A percentile compares a stretch with the other conserved stretches of the same genome.
phyloP scores from a whole-genome alignment of 2,888 invertebrate species.

The Esperia sulphurella region DNA sequence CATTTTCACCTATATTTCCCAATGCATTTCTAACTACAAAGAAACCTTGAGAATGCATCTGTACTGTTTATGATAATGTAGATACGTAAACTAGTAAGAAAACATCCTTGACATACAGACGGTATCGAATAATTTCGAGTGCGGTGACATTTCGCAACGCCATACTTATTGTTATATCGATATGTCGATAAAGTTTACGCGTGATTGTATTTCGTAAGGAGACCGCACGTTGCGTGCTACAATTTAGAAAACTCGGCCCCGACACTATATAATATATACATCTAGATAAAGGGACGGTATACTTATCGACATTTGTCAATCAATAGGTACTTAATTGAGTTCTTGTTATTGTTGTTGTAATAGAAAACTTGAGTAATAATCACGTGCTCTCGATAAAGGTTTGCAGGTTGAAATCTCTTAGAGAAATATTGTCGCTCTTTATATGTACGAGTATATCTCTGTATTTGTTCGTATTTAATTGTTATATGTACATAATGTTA shows the following conservation, averaged over 20 bases:
- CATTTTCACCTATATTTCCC: too few relatives aligned
- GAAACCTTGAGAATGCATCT: too few relatives aligned
- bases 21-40: too few relatives aligned
- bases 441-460: too few relatives aligned
- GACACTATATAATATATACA: not conserved
- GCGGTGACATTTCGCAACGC: not conserved
- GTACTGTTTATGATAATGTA: not conserved
- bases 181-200: conserved; percentile 5
- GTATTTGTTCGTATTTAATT: too few relatives aligned
- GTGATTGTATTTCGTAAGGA: conserved; percentile 9
- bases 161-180: not conserved
- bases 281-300: conserved; percentile 6
- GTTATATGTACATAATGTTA: too few relatives aligned
- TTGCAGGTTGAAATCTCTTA: not conserved
- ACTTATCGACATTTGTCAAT: not conserved
- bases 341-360: not conserved
- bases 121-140: not conserved
- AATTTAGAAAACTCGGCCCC: conserved; percentile 16
- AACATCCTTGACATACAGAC: conserved; percentile 1
- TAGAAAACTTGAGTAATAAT: conserved; percentile 1
- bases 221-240: conserved; percentile 11
- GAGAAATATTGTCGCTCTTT: too few relatives aligned
- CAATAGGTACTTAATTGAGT: not conserved
- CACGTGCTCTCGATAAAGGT: not conserved
- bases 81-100: not conserved